phyloP scores from a whole-genome alignment of 1,140 invertebrate species.

The Heliconius himera region DNA sequence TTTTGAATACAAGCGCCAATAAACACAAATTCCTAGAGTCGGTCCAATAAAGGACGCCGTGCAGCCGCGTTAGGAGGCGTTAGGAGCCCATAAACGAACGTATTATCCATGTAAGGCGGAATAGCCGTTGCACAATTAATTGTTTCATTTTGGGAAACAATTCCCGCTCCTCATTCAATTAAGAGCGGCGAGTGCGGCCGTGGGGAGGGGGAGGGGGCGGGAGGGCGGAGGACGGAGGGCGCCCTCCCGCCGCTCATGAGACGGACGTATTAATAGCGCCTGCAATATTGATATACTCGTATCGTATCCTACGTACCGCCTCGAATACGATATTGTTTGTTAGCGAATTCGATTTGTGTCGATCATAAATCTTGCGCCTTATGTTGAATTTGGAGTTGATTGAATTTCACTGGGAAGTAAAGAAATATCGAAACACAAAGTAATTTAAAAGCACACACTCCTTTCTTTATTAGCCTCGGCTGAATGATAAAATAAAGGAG shows the following conservation, averaged over 20 bases:
- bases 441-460: constrained; percentile 47
- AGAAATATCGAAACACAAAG: constrained; percentile 50
- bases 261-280: constrained; percentile 80
- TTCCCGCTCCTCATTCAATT: constrained; percentile 82
- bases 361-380: constrained; percentile 81
- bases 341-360: constrained; percentile 80
- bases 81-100: constrained; percentile 81
- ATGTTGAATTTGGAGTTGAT: constrained; percentile 77
- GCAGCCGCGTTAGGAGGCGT: constrained; percentile 80
- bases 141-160: constrained; percentile 82
- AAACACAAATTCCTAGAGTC: constrained; percentile 80
- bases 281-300: constrained; percentile 81
- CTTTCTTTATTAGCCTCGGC: constrained; percentile 52
- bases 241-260: constrained; percentile 69
- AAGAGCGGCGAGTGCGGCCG: constrained; percentile 76
- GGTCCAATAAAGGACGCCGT: constrained; percentile 80
- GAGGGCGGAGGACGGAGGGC: constrained; percentile 26
- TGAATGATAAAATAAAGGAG: constrained; percentile 62
- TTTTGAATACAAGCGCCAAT: constrained; percentile 78
- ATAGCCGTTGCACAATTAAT: constrained; percentile 82
- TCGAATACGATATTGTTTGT: constrained; percentile 81
- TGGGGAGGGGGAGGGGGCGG: constrained; percentile 50
- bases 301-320: constrained; percentile 74
- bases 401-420: constrained; percentile 62
- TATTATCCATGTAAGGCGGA: constrained; percentile 82